Base-by-base conservation (phyloP, 2,888 invertebrate genomes). In the Agrotis exclamationis region DNA sequence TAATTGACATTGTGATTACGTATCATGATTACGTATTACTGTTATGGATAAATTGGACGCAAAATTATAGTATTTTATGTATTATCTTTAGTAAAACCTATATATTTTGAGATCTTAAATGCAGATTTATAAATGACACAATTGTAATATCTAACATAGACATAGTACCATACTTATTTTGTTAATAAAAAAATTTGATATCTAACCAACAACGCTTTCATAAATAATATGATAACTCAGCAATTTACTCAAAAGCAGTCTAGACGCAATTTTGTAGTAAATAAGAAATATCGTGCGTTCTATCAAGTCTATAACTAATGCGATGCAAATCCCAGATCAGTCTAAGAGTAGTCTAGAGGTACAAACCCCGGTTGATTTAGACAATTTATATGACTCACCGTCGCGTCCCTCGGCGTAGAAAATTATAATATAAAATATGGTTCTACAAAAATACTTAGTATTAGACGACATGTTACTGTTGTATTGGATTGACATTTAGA, bases 301-400 rank as follows among this genome's bases (percentile, higher is more conserved):
- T 20, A 53, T 33, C 22, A 50, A 63, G 53, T 58, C 48, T 9
- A n/a, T 57, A n/a, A 33, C 11, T 54, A 68, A 77, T 69, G 54
- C 13, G 47, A 75, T 80, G 77, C 20, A 79, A 82, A 82, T 65
- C 72, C 58, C 24, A 64, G 57, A 69, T 64, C 59, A 79, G 48
- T 58, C 45, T 67, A n/a, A 70, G 59, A 63, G 45, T 59, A 70
- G 51, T 28, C 22, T 66, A 18, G 45, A 66, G 56, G 28, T 64
- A 57, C 44, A 68, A 65, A 62, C 16, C 48, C 18, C 11, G 16
- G 47, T 56, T 74, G 48, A 66, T 76, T 53, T 57, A 66, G 22
- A 54, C 18, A 57, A 73, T 71, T 70, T 70, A 59, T 58, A 56
- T 20, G 59, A 57, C 54, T 68, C 44, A 20, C 24, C 53, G 33